Conservation (phyloP, 2,113 vertebrate species). For the Sebastes schlegelii region DNA sequence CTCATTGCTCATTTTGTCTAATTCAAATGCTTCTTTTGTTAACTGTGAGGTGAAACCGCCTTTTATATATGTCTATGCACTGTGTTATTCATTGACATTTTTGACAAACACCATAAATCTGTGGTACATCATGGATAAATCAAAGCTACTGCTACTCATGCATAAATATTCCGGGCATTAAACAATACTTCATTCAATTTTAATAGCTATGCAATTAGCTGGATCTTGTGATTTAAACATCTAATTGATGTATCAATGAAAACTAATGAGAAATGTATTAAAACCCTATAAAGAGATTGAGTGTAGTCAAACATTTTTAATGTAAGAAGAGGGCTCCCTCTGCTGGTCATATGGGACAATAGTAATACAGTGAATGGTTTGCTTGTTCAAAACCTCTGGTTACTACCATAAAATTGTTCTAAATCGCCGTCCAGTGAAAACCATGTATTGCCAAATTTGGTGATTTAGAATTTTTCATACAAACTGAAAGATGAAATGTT, state of each 20-base stretch:
- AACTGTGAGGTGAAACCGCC: background rate
- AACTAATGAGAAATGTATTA: background rate
- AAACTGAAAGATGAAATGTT: background rate
- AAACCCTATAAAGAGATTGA: background rate
- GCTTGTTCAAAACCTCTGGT: background rate
- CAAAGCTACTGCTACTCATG: background rate
- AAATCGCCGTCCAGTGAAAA: background rate
- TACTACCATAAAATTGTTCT: background rate
- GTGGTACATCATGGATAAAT: background rate
- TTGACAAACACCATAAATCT: background rate
- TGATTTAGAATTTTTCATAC: background rate
- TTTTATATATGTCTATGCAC: background rate
- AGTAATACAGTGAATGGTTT: background rate
- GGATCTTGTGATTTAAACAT: slow-evolving; percentile 5
- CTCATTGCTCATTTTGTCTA: background rate
- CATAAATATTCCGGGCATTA: background rate
- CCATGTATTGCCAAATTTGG: background rate
- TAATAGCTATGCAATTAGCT: background rate
- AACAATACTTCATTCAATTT: background rate
- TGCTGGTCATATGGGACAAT: slow-evolving; percentile 39
- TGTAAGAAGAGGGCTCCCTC: slow-evolving; percentile 42
- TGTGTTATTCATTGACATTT: slow-evolving; percentile 3
- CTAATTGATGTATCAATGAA: slow-evolving; percentile 26
- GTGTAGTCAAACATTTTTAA: background rate
- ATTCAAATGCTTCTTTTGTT: background rate